Base-by-base conservation (phyloP, 2,797 vertebrate genomes). In the Sitta carolinensis region DNA sequence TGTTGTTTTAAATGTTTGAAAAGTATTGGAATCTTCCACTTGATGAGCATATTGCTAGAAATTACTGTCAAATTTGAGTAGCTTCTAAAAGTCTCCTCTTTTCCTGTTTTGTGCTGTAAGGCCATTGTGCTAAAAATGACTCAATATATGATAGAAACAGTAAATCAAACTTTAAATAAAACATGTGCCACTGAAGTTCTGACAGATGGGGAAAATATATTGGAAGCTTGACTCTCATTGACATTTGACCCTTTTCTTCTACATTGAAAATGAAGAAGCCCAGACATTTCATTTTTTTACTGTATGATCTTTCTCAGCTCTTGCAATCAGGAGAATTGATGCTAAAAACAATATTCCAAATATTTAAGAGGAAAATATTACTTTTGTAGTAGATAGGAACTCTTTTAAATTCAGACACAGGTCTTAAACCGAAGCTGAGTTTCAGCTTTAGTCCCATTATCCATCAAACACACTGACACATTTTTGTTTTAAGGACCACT, bases 111-210 rank as follows among this genome's bases (percentile, higher is more conserved):
- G 13, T 85, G 23, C 16, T 68, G 7, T 58, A 81, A 94, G n/a
- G 30, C 3, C 25, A 30, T 48, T 1, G 0, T 38, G 17, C 1
- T 1, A 89, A 83, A 87, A 84, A 57, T 30, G 0, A 63, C 18
- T 89, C 42, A n/a, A 40, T 47, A 75, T 67, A 64, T 1, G 17
- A 75, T 5, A 10, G 16, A 78, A 90, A 86, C 5, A 27, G 66
- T 81, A 85, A 94, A 90, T 93, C 69, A 88, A 86, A 73, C 11
- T 93, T 84, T 72, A 91, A 85, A 87, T 72, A 93, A 86, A 94
- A 55, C 32, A 61, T 20, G 18, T 61, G 57, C 47, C 40, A 48
- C 66, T 62, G 73, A 88, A 72, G 18, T 43, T 30, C n/a, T 87
- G 79, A 45, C 73, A 90, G 62, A 88, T 58, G 29, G 13, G 34